These are phyloP conservation scores for Lutjanus argentimaculatus DNA, from an alignment of 2,797 vertebrate genomes.

Conservation along the genomic window DNA sequence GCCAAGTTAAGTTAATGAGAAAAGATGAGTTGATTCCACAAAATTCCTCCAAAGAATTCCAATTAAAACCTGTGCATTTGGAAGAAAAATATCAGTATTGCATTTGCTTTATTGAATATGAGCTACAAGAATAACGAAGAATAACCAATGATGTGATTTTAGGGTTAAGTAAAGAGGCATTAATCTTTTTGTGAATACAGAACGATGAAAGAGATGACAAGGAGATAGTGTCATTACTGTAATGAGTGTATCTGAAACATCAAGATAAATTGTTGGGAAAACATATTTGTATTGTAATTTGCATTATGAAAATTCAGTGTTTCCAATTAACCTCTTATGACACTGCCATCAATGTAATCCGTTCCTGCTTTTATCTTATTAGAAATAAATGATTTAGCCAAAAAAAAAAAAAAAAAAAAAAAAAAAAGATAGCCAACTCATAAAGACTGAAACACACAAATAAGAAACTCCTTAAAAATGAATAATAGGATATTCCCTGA, in stretches of 20 bases:
- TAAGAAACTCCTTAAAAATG: slow-evolving; percentile 40
- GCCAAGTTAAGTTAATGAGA: too few relatives aligned
- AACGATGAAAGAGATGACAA: slow-evolving; percentile 44
- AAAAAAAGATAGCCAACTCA: slow-evolving; percentile 25
- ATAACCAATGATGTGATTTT: slow-evolving; percentile 19
- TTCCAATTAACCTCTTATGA: slow-evolving; percentile 74
- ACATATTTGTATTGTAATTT: slow-evolving; percentile 52
- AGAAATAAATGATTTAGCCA: slow-evolving; percentile 36
- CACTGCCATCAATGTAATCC: slow-evolving; percentile 29
- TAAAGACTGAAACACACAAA: slow-evolving; percentile 46
- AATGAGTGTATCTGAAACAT: slow-evolving; percentile 61
- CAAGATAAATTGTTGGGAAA: slow-evolving; percentile 46
- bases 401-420: too few relatives aligned
- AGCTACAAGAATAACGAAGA: too few relatives aligned
- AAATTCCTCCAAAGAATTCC: too few relatives aligned
- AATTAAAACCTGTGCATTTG: too few relatives aligned
- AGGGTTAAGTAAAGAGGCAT: slow-evolving; percentile 56
- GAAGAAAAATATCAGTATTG: too few relatives aligned
- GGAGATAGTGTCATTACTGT: slow-evolving; percentile 67
- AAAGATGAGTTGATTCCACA: too few relatives aligned
- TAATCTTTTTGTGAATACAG: slow-evolving; percentile 51
- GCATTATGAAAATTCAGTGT: slow-evolving; percentile 31
- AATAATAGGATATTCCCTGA: slow-evolving; percentile 60
- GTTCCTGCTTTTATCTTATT: slow-evolving; percentile 26
- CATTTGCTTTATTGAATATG: too few relatives aligned